Conservation (phyloP, 2,113 vertebrate species). For the Trematomus loennbergii region DNA sequence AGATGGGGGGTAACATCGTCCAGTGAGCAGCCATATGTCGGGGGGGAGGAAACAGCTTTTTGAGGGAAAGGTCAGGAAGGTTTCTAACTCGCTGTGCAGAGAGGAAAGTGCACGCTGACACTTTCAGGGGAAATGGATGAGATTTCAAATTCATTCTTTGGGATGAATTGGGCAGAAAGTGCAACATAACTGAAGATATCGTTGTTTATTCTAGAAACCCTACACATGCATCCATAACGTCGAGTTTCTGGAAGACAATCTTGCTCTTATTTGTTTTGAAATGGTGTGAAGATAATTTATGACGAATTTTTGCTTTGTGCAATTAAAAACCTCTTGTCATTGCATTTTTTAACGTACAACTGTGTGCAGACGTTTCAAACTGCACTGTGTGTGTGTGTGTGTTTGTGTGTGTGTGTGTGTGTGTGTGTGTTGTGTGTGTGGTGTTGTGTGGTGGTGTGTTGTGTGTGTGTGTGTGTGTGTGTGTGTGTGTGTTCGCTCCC, state of each 20-base stretch:
- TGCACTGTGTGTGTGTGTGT: no score
- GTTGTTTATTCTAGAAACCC: background rate
- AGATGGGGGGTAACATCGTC: constrained; percentile 75
- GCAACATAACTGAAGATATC: background rate
- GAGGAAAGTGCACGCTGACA: constrained; percentile 55
- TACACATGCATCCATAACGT: constrained; percentile 12
- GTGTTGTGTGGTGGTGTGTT: background rate
- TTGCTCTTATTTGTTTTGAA: constrained; percentile 8
- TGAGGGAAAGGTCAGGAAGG: constrained; percentile 72
- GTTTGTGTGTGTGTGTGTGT: no score
- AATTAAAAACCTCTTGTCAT: background rate
- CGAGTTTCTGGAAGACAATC: constrained; percentile 12
- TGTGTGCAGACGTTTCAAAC: constrained; percentile 19
- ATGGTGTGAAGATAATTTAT: constrained; percentile 16
- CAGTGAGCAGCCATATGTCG: constrained; percentile 78
- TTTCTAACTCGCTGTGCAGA: constrained; percentile 54
- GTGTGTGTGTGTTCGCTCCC: background rate
- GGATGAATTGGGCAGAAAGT: constrained; percentile 35
- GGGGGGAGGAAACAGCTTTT: constrained; percentile 66
- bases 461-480: background rate
- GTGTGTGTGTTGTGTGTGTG: background rate
- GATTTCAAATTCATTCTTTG: constrained; percentile 39
- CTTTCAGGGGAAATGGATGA: constrained; percentile 31
- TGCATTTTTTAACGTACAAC: constrained; percentile 1
- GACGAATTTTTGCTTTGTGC: constrained; percentile 2